Evolutionary conservation across 1,140 invertebrate species (phyloP).

Genomic region (Drosophila navojoa): DNA sequence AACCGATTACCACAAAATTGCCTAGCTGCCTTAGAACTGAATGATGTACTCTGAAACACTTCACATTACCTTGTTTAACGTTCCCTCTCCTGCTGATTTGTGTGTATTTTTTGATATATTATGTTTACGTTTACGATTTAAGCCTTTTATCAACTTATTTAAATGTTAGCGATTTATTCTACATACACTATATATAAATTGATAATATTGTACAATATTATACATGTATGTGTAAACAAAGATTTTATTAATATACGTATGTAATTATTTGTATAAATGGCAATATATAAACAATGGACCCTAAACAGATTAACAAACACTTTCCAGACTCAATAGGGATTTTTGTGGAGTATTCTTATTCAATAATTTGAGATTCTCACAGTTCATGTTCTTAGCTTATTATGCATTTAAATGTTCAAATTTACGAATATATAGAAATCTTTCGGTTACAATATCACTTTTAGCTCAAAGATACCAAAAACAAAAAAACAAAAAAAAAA

Average conservation of each 20-base stretch:
- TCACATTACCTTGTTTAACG: conserved; percentile 14
- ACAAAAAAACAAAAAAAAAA: conserved; percentile 10
- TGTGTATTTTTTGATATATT: conserved; percentile 49
- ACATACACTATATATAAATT: conserved; percentile 23
- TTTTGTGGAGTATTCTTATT: conserved; percentile 29
- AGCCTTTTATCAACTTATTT: conserved; percentile 70
- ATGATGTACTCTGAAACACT: conserved; percentile 13
- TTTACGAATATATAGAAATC: conserved; percentile 18
- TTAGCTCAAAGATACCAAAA: conserved; percentile 53
- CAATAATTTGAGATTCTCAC: conserved; percentile 5
- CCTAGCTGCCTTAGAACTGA: conserved; percentile 47
- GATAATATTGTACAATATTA: conserved; percentile 75
- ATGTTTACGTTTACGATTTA: conserved; percentile 59
- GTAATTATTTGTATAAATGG: conserved; percentile 49
- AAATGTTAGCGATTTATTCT: conserved; percentile 52
- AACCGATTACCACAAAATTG: conserved; percentile 47
- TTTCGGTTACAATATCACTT: conserved; percentile 38
- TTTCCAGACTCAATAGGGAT: conserved; percentile 26
- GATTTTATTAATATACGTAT: conserved; percentile 70
- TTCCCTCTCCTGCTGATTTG: conserved; percentile 20
- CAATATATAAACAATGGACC: conserved; percentile 34
- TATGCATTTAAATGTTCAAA: conserved; percentile 39
- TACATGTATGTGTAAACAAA: conserved; percentile 67
- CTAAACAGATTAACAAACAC: conserved; percentile 17
- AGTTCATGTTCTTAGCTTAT: conserved; percentile 42